Base-by-base conservation (phyloP, 2,888 invertebrate genomes). In the Tetranychus truncatus region DNA sequence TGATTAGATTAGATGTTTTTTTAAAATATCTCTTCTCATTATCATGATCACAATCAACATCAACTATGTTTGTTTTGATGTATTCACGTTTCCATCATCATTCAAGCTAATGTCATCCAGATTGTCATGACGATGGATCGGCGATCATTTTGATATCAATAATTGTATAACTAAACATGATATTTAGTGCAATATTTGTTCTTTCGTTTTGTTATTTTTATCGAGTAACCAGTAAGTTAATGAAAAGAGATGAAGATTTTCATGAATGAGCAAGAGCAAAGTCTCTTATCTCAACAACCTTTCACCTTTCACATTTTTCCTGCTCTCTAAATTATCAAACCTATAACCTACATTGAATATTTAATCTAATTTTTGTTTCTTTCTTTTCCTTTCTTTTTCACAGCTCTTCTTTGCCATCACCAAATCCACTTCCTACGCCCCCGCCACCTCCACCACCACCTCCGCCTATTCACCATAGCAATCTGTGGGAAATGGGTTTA, bases 401-500 rank as follows among this genome's bases (percentile, higher is more conserved):
- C 15, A 55, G 55, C 55, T 55, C 55, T 55, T 55, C 55, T 55
- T 15, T 55, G 55, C 55, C 55, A 55, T 24, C 67, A 44, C 15
- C 24, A 69, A 46, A 66, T n/a, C 45, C 73, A 45, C 34, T 73
- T n/a, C 69, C 75, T 45, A 66, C 24, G 20, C 75, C 72, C 9
- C 66, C 67, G n/a, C 45, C 75, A 11, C 72, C 72, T 55, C 75
- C 75, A 44, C 75, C 75, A 11, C 75, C 73, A 46, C 73, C 74
- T 44, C 67, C 73, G 66, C 11, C 65, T 45, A 21, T 73, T 21
- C 72, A 34, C 20, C 72, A 72, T 21, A 71, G 45, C 45, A 69
- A 20, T 69, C 69, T 69, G 20, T 69, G 69, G 69, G 69, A 69
- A 69, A 24, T 69, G 20, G 69, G 69, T 24, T 24, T 69, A 24